Evolutionary conservation across 2,888 invertebrate species (phyloP).

Genomic region (Drosophila nigricruria): DNA sequence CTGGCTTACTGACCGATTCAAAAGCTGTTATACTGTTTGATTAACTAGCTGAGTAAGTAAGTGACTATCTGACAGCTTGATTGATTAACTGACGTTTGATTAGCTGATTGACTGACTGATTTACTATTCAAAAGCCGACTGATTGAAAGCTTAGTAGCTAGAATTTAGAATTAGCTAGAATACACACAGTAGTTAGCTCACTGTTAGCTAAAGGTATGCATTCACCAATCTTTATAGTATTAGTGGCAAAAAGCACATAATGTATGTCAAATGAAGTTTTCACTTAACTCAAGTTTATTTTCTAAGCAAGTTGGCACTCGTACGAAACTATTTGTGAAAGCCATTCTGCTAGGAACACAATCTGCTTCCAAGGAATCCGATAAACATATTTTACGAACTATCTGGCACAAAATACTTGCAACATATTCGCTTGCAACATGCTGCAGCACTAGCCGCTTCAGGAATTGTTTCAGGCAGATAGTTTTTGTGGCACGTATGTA

Average conservation of each 20-base stretch:
- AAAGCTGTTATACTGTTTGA: background rate
- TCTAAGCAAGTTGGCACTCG: background rate
- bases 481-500: conserved; percentile 20
- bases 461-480: conserved; percentile 25
- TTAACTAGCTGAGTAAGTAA: background rate
- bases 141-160: background rate
- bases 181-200: background rate
- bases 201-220: background rate
- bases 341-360: conserved; percentile 2
- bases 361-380: conserved; percentile 5
- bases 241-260: background rate
- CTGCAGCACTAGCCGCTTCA: conserved; percentile 2
- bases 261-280: background rate
- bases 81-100: background rate
- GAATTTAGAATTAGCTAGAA: background rate
- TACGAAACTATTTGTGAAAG: conserved; percentile 2
- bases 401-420: conserved; percentile 12
- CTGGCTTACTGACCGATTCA: no score
- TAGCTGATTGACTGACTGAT: background rate
- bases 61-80: background rate
- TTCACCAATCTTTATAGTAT: background rate
- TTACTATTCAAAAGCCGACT: background rate
- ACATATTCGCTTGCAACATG: conserved; percentile 11
- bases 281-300: background rate
- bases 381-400: conserved; percentile 15